Conservation (phyloP, 2,113 vertebrate species). For the Dascyllus trimaculatus region DNA sequence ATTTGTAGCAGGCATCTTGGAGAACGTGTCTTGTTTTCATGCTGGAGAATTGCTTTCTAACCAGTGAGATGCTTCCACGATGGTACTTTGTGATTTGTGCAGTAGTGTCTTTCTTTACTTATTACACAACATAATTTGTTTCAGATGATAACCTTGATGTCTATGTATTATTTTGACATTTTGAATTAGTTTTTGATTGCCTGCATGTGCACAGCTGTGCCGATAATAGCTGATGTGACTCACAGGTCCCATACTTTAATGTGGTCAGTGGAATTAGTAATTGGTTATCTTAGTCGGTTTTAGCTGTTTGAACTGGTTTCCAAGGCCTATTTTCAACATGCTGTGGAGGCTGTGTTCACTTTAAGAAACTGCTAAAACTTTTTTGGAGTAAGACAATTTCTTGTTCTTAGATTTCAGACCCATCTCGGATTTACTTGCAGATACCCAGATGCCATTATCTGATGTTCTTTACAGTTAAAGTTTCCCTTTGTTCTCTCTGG, state of each 20-base stretch:
- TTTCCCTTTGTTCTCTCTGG: constrained; percentile 21
- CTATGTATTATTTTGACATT: constrained; percentile 38
- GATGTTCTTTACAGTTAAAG: background rate
- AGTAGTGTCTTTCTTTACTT: too few species aligned
- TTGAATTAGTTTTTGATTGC: constrained; percentile 38
- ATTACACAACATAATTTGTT: background rate
- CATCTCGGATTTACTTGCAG: background rate
- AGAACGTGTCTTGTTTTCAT: too few species aligned
- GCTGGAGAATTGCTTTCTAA: too few species aligned
- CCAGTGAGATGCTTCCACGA: background rate
- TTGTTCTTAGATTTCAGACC: background rate
- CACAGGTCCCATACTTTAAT: constrained; percentile 8
- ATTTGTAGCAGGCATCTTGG: too few species aligned
- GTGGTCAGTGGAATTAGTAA: background rate
- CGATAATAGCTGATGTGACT: constrained; percentile 27
- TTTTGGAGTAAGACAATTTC: background rate
- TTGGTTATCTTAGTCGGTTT: background rate
- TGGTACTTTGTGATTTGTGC: background rate
- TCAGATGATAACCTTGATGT: constrained; percentile 20
- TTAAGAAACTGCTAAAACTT: background rate
- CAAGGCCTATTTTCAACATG: background rate
- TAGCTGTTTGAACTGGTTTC: background rate
- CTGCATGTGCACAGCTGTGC: constrained; percentile 37
- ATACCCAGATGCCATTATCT: constrained; percentile 14
- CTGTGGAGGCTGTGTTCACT: background rate